Percentiles rank a stretch among this genome's conserved stretches.
These are phyloP conservation scores for Agelas oroides DNA, from an alignment of 37 sponge, comb jelly and placozoan species.

Conservation along the genomic window DNA sequence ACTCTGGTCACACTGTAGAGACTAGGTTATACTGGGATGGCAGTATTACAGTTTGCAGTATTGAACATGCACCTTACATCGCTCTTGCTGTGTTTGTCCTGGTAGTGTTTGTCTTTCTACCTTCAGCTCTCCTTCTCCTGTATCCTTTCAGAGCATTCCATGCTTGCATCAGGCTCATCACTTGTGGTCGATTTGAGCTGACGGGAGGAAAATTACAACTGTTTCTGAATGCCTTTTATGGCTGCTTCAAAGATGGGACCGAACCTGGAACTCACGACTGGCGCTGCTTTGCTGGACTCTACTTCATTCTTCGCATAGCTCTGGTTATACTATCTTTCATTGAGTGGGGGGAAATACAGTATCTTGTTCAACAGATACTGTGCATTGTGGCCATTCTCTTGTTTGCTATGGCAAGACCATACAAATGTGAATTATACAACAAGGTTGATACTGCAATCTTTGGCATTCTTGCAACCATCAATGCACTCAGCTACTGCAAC, in stretches of 20 bases:
- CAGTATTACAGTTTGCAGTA: not conserved
- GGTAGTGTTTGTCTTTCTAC: not conserved
- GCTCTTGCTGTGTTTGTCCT: not conserved
- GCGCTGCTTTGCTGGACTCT: conserved; percentile 42
- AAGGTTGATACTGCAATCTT: conserved; percentile 19
- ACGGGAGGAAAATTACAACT: conserved; percentile 20
- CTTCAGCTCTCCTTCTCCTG: not conserved
- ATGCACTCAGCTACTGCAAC: conserved; percentile 3
- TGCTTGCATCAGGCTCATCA: not conserved
- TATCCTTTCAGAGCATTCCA: conserved; percentile 17
- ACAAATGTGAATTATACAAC: conserved; percentile 17
- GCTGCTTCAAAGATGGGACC: conserved; percentile 29
- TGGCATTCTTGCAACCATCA: conserved; percentile 18
- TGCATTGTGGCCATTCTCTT: conserved; percentile 9
- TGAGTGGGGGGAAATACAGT: not conserved
- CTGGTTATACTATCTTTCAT: conserved; percentile 1
- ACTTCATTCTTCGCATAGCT: conserved; percentile 8
- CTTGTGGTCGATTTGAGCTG: not conserved
- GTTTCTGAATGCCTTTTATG: conserved; percentile 32
- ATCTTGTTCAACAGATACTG: conserved; percentile 14
- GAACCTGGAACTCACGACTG: not conserved
- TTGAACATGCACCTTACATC: not conserved
- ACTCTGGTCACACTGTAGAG: not conserved
- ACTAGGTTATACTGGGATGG: not conserved
- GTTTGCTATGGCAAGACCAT: conserved; percentile 16